phyloP scores from a whole-genome alignment of 2,888 invertebrate genomes.

The Sphecodes monilicornis region DNA sequence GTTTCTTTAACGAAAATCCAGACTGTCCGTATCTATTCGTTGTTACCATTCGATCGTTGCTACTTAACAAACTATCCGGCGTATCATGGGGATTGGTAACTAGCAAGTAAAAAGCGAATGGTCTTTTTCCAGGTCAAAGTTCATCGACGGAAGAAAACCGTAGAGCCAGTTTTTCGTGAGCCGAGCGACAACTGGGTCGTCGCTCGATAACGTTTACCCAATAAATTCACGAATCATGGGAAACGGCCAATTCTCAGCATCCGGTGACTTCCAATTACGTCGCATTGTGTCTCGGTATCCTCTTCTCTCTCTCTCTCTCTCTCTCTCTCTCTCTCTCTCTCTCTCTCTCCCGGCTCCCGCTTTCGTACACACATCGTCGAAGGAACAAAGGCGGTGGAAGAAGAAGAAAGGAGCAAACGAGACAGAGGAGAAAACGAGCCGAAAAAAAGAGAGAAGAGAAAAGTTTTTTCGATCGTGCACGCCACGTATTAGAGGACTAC shows the following conservation, averaged over 20 bases:
- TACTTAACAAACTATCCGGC: background rate
- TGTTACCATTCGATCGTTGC: background rate
- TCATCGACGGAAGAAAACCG: slow-evolving; percentile 3
- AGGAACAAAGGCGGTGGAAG: slow-evolving; percentile 4
- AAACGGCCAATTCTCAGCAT: slow-evolving; percentile 69
- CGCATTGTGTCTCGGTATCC: slow-evolving; percentile 66
- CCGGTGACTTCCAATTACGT: slow-evolving; percentile 70
- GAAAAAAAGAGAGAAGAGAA: background rate
- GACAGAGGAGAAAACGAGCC: background rate
- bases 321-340: slow-evolving; percentile 17
- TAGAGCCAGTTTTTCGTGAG: background rate
- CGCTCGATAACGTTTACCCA: slow-evolving; percentile 17
- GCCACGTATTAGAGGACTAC: slow-evolving; percentile 65
- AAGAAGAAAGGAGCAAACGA: background rate
- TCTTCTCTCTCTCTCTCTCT: slow-evolving; percentile 19
- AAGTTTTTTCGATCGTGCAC: slow-evolving; percentile 42
- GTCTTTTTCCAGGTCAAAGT: slow-evolving; percentile 8
- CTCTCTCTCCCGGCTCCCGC: slow-evolving; percentile 29
- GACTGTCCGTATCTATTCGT: background rate
- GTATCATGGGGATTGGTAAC: background rate
- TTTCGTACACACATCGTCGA: slow-evolving; percentile 39
- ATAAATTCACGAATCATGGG: slow-evolving; percentile 60
- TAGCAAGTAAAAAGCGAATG: background rate
- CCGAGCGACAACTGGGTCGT: background rate
- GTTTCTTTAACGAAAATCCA: background rate